phyloP scores from a whole-genome alignment of 2,888 invertebrate species.

The Psylliodes chrysocephalus region DNA sequence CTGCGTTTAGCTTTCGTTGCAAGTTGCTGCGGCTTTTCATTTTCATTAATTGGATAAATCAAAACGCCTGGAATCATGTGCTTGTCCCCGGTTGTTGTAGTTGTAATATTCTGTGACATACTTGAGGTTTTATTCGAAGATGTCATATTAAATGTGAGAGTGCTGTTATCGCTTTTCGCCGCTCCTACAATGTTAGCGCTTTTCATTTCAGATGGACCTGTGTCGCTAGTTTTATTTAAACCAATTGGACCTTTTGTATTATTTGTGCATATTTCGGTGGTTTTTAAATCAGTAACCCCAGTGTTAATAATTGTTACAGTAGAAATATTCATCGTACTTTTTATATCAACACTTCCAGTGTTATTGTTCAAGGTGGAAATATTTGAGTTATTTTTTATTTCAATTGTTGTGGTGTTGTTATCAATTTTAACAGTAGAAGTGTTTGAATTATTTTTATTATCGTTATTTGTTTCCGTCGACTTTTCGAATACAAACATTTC shows the following conservation, averaged over 20 bases:
- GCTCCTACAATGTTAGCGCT: not conserved
- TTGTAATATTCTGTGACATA: not conserved
- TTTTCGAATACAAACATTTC: conserved; percentile 1
- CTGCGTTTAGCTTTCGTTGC: conserved; percentile 30
- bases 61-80: conserved; percentile 46
- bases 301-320: too few species aligned
- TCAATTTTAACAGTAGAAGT: not conserved
- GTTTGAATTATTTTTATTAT: not conserved
- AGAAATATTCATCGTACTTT: too few species aligned
- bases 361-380: too few species aligned
- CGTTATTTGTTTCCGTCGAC: not conserved
- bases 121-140: not conserved
- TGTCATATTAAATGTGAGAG: not conserved
- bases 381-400: too few species aligned
- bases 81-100: not conserved
- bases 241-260: not conserved
- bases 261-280: not conserved
- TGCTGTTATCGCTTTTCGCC: conserved; percentile 3
- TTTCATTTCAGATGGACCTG: not conserved
- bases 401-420: not conserved
- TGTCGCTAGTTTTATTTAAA: not conserved
- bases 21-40: not conserved
- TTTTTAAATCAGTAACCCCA: not conserved
- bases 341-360: too few species aligned
- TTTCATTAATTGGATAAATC: conserved; percentile 42